A percentile compares a stretch with the other conserved stretches of the same genome.
Evolutionary conservation across 1,140 invertebrate genomes (phyloP).

Genomic region (Heliothis virescens): DNA sequence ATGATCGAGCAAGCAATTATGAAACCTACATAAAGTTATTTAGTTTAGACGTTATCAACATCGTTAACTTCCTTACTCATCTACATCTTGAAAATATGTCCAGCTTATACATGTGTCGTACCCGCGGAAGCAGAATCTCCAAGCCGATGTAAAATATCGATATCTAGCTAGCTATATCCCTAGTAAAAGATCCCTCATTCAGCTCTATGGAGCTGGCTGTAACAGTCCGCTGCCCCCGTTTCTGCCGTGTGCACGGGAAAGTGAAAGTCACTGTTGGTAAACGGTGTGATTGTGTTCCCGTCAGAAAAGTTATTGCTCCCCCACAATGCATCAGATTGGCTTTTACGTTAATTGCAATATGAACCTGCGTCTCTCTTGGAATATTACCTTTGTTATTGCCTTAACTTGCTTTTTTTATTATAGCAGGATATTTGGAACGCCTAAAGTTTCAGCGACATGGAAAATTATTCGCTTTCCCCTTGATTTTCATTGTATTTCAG

Average conservation of each 20-base stretch:
- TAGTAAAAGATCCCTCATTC: not conserved
- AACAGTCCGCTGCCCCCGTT: conserved; percentile 56
- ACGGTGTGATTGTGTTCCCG: conserved; percentile 54
- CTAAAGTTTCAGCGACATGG: no score
- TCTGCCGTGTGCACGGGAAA: conserved; percentile 58
- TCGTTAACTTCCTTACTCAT: no score
- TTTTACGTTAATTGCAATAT: conserved; percentile 3
- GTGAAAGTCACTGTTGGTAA: conserved; percentile 60
- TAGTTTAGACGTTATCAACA: no score
- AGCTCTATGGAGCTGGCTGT: conserved; percentile 36
- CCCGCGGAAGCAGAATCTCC: no score
- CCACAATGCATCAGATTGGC: conserved; percentile 12
- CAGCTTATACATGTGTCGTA: no score
- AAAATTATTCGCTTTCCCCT: no score
- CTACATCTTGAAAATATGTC: no score
- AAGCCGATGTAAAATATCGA: not conserved
- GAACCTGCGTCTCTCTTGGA: not conserved
- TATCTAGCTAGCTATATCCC: conserved; percentile 14
- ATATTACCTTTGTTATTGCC: not conserved
- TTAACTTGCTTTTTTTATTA: no score
- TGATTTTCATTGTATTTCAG: no score
- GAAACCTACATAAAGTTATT: no score
- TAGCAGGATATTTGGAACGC: no score
- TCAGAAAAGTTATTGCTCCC: conserved; percentile 33
- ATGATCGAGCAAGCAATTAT: no score